These are phyloP conservation scores for Anolis carolinensis DNA, from an alignment of 2,113 vertebrate genomes.

Conservation along the genomic window DNA sequence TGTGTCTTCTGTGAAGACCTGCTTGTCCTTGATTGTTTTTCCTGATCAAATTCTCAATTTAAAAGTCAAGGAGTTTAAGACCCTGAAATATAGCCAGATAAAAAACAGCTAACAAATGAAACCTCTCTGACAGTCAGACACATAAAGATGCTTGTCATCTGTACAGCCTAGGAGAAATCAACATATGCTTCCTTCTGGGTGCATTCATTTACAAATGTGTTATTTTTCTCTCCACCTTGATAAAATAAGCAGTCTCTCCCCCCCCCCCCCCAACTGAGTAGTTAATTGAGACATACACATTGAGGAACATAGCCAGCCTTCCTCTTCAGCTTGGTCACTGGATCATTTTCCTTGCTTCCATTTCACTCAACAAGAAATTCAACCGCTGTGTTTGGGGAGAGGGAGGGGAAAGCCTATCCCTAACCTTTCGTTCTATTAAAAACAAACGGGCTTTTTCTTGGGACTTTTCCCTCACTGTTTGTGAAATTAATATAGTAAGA, in stretches of 20 bases:
- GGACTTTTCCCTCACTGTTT: too few species aligned
- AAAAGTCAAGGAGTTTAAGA: slow-evolving; percentile 51
- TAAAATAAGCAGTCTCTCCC: neutral
- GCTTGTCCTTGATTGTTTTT: slow-evolving; percentile 40
- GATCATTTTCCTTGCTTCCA: neutral
- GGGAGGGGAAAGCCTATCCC: neutral
- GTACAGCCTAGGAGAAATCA: neutral
- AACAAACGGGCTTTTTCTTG: neutral
- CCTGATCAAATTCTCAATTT: slow-evolving; percentile 63
- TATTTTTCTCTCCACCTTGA: neutral
- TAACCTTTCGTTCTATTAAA: neutral
- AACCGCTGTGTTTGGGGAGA: neutral
- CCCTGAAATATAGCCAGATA: slow-evolving; percentile 42
- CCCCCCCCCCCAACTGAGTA: neutral
- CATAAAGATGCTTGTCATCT: neutral
- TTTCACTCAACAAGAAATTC: neutral
- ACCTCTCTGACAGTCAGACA: neutral
- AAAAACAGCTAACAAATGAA: neutral
- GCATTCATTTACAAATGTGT: neutral
- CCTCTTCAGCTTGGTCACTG: neutral
- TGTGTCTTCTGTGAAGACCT: too few species aligned
- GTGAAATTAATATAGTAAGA: neutral
- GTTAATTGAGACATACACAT: neutral
- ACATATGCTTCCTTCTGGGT: neutral
- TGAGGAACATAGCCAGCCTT: neutral